Base-by-base conservation (phyloP, 2,888 invertebrate genomes). In the Dinocampus coccinellae region DNA sequence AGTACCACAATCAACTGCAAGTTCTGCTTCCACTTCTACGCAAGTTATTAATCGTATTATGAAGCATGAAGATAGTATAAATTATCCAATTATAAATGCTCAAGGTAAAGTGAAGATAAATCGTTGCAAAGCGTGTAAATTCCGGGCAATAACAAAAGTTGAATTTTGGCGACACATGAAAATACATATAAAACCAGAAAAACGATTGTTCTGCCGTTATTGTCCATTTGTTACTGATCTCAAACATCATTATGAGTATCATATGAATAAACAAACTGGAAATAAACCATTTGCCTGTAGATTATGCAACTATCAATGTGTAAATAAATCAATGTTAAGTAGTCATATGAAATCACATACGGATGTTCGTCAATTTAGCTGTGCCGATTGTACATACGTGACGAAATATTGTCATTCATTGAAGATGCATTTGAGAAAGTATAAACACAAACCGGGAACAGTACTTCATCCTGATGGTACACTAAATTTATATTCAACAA, bases 261-360 rank as follows among this genome's bases (percentile, higher is more conserved):
- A 98, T 86, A 91, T 98, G 85, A 91, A 97, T 55, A 98, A 98
- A 86, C 99, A 99, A 88, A 91, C 93, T 81, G 97, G 97, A 47
- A 94, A 95, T 0, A 99, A 99, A 85, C 99, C 99, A 1, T 98
- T 95, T 90, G 95, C 95, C 85, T 99, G 98, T 88, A 91, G 91
- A 75, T 93, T 96, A 83, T 99, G 98, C 86, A 90, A 91, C 20
- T 97, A 97, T 83, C 91, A 93, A 0, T 98, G 98, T 85, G 97
- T 98, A n/a, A 98, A 97, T 89, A 97, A 98, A 87, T 98, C 98
- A 0, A 99, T 99, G 99, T 90, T 99, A 69, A 99, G 97, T 88
- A 98, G 97, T 0, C 99, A 99, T 86, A 91, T 97, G 84, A 99
- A 99, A 85, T 97, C 97, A 0, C 99, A 99, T 88, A 95, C 95